phyloP scores from a whole-genome alignment of 2,888 invertebrate genomes.

The Helleia helle region DNA sequence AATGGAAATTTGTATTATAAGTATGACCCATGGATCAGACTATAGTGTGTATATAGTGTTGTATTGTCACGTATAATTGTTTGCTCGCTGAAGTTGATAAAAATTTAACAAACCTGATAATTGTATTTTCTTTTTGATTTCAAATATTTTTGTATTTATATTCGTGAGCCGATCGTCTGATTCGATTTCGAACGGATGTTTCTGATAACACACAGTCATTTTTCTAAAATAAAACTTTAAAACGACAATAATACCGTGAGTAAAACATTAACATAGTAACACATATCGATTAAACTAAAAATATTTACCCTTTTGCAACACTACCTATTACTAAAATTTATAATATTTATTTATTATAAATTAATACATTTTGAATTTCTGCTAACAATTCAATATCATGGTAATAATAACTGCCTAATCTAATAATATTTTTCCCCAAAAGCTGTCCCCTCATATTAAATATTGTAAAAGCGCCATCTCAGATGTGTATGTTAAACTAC shows the following conservation, averaged over 20 bases:
- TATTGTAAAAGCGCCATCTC: slow-evolving; percentile 47
- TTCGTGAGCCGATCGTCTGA: slow-evolving; percentile 70
- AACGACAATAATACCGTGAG: slow-evolving; percentile 24
- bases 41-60: too few relatives aligned
- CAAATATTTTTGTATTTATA: slow-evolving; percentile 84
- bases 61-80: too few relatives aligned
- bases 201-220: slow-evolving; percentile 55
- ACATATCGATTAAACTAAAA: background rate
- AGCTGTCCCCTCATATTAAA: slow-evolving; percentile 31
- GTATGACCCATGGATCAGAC: too few relatives aligned
- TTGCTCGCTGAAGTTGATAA: too few relatives aligned
- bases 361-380: too few relatives aligned
- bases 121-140: slow-evolving; percentile 90
- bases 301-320: too few relatives aligned
- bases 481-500: slow-evolving; percentile 32
- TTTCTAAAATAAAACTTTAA: slow-evolving; percentile 6
- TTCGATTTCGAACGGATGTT: slow-evolving; percentile 66
- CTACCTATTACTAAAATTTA: too few relatives aligned
- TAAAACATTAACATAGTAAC: background rate
- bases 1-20: too few relatives aligned
- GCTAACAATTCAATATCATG: too few relatives aligned
- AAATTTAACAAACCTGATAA: slow-evolving; percentile 77
- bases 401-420: too few relatives aligned
- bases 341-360: too few relatives aligned
- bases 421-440: too few relatives aligned